Conservation (phyloP, 2,797 vertebrate species). For the Myotis findleyi region DNA sequence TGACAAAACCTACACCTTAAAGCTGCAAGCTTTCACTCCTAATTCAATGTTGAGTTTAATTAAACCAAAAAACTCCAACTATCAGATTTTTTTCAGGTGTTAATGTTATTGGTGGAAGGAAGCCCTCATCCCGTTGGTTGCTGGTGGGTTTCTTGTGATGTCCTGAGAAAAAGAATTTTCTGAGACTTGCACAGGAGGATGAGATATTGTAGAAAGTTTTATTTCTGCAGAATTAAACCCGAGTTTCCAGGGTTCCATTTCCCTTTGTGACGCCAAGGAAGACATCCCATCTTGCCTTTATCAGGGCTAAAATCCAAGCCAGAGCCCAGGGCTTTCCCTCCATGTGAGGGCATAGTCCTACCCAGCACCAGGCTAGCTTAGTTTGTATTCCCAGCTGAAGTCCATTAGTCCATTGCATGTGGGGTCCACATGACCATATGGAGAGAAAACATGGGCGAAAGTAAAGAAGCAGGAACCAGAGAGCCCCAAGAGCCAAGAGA, state of each 20-base stretch:
- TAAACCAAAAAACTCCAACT: conserved; percentile 23
- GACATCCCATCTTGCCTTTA: neutral
- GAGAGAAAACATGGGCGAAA: neutral
- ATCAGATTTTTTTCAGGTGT: conserved; percentile 19
- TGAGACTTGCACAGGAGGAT: neutral
- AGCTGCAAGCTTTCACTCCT: neutral
- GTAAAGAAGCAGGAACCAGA: neutral
- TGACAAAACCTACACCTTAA: neutral
- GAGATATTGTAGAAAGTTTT: neutral
- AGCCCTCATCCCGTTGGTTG: neutral
- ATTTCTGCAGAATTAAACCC: neutral
- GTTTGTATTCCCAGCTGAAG: neutral
- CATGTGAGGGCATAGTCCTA: neutral
- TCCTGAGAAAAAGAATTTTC: neutral
- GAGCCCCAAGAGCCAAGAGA: neutral
- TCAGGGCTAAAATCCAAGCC: neutral
- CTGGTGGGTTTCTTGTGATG: neutral
- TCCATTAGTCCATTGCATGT: neutral
- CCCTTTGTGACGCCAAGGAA: neutral
- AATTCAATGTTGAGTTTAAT: conserved; percentile 15
- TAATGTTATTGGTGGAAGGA: neutral
- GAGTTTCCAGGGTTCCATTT: neutral
- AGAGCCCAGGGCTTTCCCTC: neutral
- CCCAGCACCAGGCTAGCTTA: neutral
- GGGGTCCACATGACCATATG: neutral